phyloP scores from a whole-genome alignment of 2,797 vertebrate genomes.

The Macropodus opercularis region DNA sequence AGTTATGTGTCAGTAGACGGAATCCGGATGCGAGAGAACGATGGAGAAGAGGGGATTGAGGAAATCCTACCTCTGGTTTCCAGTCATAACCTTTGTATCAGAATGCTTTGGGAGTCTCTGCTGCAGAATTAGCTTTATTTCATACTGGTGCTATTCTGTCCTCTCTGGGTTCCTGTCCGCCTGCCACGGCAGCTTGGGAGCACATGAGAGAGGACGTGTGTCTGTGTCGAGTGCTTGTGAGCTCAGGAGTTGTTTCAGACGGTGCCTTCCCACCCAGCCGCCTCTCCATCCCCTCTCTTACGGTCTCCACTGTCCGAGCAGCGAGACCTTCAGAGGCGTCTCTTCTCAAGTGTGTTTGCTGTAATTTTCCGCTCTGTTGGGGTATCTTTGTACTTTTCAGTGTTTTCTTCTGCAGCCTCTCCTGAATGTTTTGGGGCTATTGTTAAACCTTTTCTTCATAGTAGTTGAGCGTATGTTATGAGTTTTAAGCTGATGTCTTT shows the following conservation, averaged over 20 bases:
- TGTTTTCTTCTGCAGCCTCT: slow-evolving; percentile 47
- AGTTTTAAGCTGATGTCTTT: slow-evolving; percentile 39
- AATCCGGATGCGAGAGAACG: slow-evolving; percentile 35
- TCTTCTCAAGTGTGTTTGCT: slow-evolving; percentile 41
- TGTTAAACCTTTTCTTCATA: slow-evolving; percentile 45
- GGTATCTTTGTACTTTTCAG: slow-evolving; percentile 49
- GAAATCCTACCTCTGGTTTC: slow-evolving; percentile 50
- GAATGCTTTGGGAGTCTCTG: slow-evolving; percentile 37
- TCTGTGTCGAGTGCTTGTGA: slow-evolving; percentile 34
- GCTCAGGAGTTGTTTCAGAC: slow-evolving; percentile 64
- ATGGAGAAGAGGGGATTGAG: slow-evolving; percentile 34
- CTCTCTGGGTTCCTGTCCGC: slow-evolving; percentile 48
- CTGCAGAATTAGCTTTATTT: slow-evolving; percentile 78
- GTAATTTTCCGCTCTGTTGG: slow-evolving; percentile 40
- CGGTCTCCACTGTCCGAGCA: slow-evolving; percentile 34
- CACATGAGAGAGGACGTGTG: slow-evolving; percentile 33
- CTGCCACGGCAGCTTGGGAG: slow-evolving; percentile 52
- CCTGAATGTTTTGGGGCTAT: slow-evolving; percentile 40
- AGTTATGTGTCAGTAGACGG: slow-evolving; percentile 44
- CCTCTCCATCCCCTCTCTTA: slow-evolving; percentile 25
- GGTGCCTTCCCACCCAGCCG: slow-evolving; percentile 3
- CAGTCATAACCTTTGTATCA: slow-evolving; percentile 8
- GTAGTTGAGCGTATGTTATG: slow-evolving; percentile 37
- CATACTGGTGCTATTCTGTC: slow-evolving; percentile 78
- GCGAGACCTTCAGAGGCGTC: slow-evolving; percentile 26